Evolutionary conservation across 2,113 vertebrate genomes (phyloP).

Genomic region (Pygoscelis antarcticus): DNA sequence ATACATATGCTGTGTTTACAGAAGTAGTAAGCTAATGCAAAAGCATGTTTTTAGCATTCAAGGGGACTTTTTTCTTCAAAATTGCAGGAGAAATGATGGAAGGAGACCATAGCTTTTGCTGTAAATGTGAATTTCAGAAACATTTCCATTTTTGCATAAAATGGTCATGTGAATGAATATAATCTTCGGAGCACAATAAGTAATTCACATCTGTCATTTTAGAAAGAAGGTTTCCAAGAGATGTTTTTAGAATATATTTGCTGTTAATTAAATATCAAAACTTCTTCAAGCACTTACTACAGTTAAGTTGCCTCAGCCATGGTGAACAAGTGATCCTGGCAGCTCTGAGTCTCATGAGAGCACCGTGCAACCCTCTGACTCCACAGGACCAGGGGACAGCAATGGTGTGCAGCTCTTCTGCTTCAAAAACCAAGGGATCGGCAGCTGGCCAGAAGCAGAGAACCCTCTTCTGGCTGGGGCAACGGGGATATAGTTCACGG

Average conservation of each 20-base stretch:
- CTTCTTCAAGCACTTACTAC: background rate
- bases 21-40: background rate
- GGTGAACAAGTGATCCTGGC: background rate
- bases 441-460: background rate
- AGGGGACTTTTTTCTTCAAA: background rate
- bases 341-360: accelerated
- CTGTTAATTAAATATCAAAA: background rate
- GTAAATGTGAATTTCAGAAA: background rate
- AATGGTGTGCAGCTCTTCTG: background rate
- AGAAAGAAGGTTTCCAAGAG: background rate
- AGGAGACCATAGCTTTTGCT: background rate
- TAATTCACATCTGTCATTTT: background rate
- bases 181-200: background rate
- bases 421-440: background rate
- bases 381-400: background rate
- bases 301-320: background rate
- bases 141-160: background rate
- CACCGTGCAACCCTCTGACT: background rate
- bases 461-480: background rate
- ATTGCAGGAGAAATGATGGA: background rate
- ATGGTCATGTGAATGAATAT: background rate
- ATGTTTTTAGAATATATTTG: background rate
- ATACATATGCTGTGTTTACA: background rate
- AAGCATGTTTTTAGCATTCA: background rate
- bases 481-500: accelerated